A percentile compares a stretch with the other conserved stretches of the same genome.
These are phyloP conservation scores for Ryuthela nishihirai DNA, from an alignment of 2,888 invertebrate genomes.

Conservation along the genomic window DNA sequence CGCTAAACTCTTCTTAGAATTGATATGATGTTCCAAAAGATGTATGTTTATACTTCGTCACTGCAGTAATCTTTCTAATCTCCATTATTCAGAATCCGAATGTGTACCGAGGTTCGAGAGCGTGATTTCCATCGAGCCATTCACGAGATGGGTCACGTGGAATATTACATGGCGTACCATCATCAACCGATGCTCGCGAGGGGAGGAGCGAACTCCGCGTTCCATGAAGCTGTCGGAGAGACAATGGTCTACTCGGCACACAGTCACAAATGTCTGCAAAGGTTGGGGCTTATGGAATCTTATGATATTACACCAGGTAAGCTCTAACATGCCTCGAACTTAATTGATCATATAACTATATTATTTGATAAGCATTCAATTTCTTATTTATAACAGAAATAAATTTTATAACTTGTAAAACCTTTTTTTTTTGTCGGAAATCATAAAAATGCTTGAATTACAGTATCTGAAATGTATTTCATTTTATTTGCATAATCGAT, in stretches of 20 bases:
- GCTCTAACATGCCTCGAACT: no score
- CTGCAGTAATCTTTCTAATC: background rate
- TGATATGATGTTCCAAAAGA: no score
- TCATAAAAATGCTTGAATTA: no score
- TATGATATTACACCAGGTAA: slow-evolving; percentile 10
- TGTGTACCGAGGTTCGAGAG: slow-evolving; percentile 80
- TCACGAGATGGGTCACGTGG: slow-evolving; percentile 76
- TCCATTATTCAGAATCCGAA: slow-evolving; percentile 61
- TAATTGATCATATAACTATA: no score
- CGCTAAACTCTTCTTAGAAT: no score
- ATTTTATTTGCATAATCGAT: no score
- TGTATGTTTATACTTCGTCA: no score
- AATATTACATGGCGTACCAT: slow-evolving; percentile 71
- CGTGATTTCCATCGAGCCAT: slow-evolving; percentile 80
- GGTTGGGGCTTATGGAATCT: slow-evolving; percentile 57
- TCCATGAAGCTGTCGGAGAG: slow-evolving; percentile 71
- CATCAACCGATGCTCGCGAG: slow-evolving; percentile 57
- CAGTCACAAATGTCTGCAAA: slow-evolving; percentile 61
- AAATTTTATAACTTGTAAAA: no score
- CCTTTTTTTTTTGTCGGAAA: no score
- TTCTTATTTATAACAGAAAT: no score
- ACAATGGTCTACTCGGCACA: slow-evolving; percentile 63
- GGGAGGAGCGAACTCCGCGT: slow-evolving; percentile 41
- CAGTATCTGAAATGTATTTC: no score
- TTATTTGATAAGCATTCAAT: no score